phyloP scores from a whole-genome alignment of 2,888 invertebrate genomes.

The Buathra laborator region DNA sequence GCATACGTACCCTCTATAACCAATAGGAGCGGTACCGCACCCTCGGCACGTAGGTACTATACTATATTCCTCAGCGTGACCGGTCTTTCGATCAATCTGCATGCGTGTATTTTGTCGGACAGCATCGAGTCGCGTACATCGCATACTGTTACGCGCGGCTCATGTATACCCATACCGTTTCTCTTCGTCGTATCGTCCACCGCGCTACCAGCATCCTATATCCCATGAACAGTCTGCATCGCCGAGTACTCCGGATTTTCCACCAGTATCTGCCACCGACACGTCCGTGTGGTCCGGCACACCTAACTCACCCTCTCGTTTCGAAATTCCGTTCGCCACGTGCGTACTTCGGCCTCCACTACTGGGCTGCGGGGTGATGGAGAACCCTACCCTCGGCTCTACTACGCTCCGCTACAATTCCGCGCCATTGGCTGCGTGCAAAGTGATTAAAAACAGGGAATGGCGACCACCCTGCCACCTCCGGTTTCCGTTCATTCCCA shows the following conservation, averaged over 20 bases:
- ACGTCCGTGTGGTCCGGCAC: slow-evolving; percentile 41
- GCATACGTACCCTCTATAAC: slow-evolving; percentile 28
- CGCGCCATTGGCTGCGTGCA: slow-evolving; percentile 79
- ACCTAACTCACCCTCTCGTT: slow-evolving; percentile 59
- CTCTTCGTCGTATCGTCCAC: slow-evolving; percentile 6
- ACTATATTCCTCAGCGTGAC: slow-evolving; percentile 27
- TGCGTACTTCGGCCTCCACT: background rate
- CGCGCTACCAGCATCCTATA: slow-evolving; percentile 33
- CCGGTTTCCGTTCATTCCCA: slow-evolving; percentile 53
- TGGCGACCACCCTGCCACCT: slow-evolving; percentile 71
- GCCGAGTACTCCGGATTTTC: slow-evolving; percentile 56
- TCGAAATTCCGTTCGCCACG: slow-evolving; percentile 52
- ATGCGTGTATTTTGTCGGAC: slow-evolving; percentile 41
- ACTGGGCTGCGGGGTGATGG: slow-evolving; percentile 51
- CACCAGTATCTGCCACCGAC: slow-evolving; percentile 53
- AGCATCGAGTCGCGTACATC: background rate
- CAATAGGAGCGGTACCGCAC: slow-evolving; percentile 29
- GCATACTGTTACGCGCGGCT: background rate
- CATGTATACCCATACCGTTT: background rate
- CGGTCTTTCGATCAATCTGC: slow-evolving; percentile 59
- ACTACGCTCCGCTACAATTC: slow-evolving; percentile 64
- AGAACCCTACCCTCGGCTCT: slow-evolving; percentile 20
- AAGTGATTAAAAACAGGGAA: slow-evolving; percentile 80
- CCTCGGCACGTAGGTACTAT: slow-evolving; percentile 19
- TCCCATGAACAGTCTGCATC: slow-evolving; percentile 53